Conservation (phyloP, 1,140 invertebrate species). For the Hyphantria cunea region DNA sequence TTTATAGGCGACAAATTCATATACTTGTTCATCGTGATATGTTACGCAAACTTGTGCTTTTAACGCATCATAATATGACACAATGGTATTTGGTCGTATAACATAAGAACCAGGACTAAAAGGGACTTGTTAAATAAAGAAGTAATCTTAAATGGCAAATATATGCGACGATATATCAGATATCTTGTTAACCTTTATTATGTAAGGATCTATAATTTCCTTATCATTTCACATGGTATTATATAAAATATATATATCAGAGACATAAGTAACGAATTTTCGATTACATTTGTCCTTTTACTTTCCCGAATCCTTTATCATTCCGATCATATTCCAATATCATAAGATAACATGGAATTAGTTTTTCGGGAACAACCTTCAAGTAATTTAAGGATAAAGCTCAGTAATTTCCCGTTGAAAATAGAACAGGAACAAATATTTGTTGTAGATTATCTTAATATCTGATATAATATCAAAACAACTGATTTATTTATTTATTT, state of each 20-base stretch:
- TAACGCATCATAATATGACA: too few relatives aligned
- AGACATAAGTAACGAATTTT: not conserved
- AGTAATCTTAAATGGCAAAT: too few relatives aligned
- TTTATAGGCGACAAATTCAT: too few relatives aligned
- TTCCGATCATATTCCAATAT: slow-evolving; percentile 18
- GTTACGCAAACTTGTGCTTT: too few relatives aligned
- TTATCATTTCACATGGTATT: not conserved
- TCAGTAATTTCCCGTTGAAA: not conserved
- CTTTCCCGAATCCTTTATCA: not conserved
- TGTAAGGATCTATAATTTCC: too few relatives aligned
- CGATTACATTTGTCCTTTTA: slow-evolving; percentile 21
- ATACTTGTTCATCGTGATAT: too few relatives aligned
- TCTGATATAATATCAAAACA: not conserved
- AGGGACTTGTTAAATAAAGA: too few relatives aligned
- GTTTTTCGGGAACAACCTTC: slow-evolving; percentile 6
- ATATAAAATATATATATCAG: not conserved
- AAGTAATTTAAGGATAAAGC: slow-evolving; percentile 5
- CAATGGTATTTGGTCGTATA: too few relatives aligned
- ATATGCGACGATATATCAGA: too few relatives aligned
- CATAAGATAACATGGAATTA: slow-evolving; percentile 10
- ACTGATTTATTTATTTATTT: too few relatives aligned
- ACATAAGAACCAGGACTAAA: too few relatives aligned
- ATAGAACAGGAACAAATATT: slow-evolving; percentile 1
- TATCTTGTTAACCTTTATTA: too few relatives aligned
- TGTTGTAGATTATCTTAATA: not conserved